phyloP scores from a whole-genome alignment of 1,140 invertebrate genomes.

The Episyrphus balteatus region DNA sequence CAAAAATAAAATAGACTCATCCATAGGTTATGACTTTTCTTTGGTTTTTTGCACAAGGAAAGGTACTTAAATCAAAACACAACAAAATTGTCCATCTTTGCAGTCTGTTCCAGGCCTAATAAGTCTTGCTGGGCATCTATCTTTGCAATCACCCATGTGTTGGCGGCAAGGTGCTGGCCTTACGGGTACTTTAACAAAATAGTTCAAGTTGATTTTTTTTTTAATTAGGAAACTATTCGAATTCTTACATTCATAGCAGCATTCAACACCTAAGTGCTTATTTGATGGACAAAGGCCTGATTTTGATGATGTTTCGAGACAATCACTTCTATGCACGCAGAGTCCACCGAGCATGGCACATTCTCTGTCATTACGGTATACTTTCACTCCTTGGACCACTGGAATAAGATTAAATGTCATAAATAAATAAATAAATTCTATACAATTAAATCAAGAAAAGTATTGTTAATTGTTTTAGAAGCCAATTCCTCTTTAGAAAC shows the following conservation, averaged over 20 bases:
- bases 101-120: conserved; percentile 25
- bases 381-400: conserved; percentile 28
- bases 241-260: conserved; percentile 36
- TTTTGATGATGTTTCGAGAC: conserved; percentile 19
- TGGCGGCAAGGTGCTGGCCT: conserved; percentile 27
- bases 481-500: no score
- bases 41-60: not conserved
- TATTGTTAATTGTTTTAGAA: no score
- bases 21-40: not conserved
- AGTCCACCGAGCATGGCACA: conserved; percentile 30
- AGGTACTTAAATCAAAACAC: conserved; percentile 17
- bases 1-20: no score
- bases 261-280: conserved; percentile 26
- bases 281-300: conserved; percentile 32
- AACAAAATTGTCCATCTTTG: conserved; percentile 26
- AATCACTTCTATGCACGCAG: conserved; percentile 27
- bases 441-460: no score
- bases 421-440: not conserved
- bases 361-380: conserved; percentile 26
- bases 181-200: conserved; percentile 18
- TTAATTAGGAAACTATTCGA: not conserved
- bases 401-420: not conserved
- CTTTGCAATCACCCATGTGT: conserved; percentile 25
- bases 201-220: not conserved
- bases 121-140: conserved; percentile 16